Evolutionary conservation across 2,888 invertebrate genomes (phyloP).

Genomic region (Strigamia maritima): DNA sequence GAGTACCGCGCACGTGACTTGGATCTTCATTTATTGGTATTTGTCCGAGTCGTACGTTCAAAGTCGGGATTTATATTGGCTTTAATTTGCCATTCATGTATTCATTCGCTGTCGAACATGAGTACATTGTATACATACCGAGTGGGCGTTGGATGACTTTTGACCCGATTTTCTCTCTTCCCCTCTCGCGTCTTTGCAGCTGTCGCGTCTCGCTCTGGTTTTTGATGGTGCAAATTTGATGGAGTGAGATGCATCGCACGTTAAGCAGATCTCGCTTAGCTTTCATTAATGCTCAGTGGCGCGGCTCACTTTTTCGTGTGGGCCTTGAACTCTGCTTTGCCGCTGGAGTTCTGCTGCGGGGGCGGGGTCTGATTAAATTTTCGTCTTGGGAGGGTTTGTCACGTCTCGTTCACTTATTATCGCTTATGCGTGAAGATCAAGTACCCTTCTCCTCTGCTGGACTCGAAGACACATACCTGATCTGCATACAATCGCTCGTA

Average conservation of each 20-base stretch:
- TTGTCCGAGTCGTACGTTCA: neutral
- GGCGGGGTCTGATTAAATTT: constrained; percentile 22
- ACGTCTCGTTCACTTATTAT: constrained; percentile 34
- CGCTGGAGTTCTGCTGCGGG: neutral
- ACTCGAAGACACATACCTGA: constrained; percentile 20
- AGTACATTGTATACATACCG: constrained; percentile 25
- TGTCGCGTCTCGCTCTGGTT: constrained; percentile 12
- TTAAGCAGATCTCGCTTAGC: neutral
- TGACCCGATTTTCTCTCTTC: neutral
- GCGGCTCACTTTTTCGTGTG: neutral
- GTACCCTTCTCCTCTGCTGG: neutral
- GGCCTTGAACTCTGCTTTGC: neutral
- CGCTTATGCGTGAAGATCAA: constrained; percentile 21
- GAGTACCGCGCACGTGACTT: neutral
- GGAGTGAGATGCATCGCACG: constrained; percentile 12
- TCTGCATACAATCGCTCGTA: constrained; percentile 28
- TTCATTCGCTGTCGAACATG: constrained; percentile 19
- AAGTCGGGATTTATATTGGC: neutral
- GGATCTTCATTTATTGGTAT: neutral
- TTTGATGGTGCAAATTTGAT: constrained; percentile 27
- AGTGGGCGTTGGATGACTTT: constrained; percentile 5
- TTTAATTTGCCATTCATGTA: constrained; percentile 3
- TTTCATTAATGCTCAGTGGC: neutral
- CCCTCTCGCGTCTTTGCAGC: neutral
- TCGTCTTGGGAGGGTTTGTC: constrained; percentile 34